phyloP scores from a whole-genome alignment of 2,888 invertebrate genomes.

The Ochropleura plecta region DNA sequence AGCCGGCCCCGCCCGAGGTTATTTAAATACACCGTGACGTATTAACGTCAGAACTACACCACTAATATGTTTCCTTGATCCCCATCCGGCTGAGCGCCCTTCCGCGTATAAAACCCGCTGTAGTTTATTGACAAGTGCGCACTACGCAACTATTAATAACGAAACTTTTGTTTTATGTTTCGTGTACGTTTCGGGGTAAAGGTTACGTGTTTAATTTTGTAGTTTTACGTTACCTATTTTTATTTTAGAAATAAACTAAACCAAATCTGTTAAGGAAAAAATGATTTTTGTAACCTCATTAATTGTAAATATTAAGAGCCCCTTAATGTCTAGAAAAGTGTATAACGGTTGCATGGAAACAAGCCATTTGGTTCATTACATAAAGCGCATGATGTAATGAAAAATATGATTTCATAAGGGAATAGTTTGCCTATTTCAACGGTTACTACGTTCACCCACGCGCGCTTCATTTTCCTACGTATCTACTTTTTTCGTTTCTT shows the following conservation, averaged over 20 bases:
- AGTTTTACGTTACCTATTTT: slow-evolving; percentile 3
- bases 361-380: slow-evolving; percentile 26
- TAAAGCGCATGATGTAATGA: slow-evolving; percentile 48
- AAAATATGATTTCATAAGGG: slow-evolving; percentile 50
- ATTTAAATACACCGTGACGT: slow-evolving; percentile 84
- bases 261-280: background rate
- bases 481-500: slow-evolving; percentile 15
- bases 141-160: slow-evolving; percentile 72
- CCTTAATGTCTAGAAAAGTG: background rate
- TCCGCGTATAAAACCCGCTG: slow-evolving; percentile 75
- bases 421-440: slow-evolving; percentile 39
- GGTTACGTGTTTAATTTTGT: slow-evolving; percentile 26
- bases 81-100: slow-evolving; percentile 79
- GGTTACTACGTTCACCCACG: slow-evolving; percentile 30
- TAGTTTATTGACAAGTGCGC: slow-evolving; percentile 77
- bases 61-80: slow-evolving; percentile 81
- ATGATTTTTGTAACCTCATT: background rate
- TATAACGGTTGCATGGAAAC: slow-evolving; percentile 27
- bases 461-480: slow-evolving; percentile 14
- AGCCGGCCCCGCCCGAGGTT: slow-evolving; percentile 78
- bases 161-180: slow-evolving; percentile 67
- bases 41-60: slow-evolving; percentile 68
- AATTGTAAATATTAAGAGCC: background rate
- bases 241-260: slow-evolving; percentile 5
- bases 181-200: slow-evolving; percentile 37